Evolutionary conservation across 2,113 vertebrate species (phyloP).

Genomic region (Anoplopoma fimbria): DNA sequence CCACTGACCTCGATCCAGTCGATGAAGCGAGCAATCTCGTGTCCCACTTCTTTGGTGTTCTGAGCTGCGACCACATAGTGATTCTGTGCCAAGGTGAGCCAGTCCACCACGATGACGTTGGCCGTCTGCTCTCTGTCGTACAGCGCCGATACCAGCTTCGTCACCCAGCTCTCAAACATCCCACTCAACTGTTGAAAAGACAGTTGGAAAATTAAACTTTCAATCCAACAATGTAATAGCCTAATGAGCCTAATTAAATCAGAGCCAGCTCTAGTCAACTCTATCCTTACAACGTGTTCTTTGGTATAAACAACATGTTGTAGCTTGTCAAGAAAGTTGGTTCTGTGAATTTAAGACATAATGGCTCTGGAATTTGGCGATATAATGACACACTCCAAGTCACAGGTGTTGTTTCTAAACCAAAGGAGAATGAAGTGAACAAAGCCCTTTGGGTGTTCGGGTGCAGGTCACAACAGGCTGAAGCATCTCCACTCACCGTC

Average conservation of each 20-base stretch:
- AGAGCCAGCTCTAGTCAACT: background rate
- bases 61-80: constrained; percentile 84
- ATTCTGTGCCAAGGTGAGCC: constrained; percentile 84
- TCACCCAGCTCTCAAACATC: constrained; percentile 86
- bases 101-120: constrained; percentile 86
- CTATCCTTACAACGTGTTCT: background rate
- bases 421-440: constrained; percentile 2
- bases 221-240: background rate
- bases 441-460: constrained; percentile 3
- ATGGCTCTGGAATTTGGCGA: background rate
- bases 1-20: constrained; percentile 86
- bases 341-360: background rate
- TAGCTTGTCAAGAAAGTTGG: constrained; percentile 6
- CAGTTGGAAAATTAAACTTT: background rate
- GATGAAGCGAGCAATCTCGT: constrained; percentile 81
- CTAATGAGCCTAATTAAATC: too few relatives aligned
- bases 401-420: constrained; percentile 5
- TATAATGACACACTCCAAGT: background rate
- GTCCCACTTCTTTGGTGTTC: constrained; percentile 83
- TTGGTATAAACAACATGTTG: background rate
- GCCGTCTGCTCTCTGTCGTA: constrained; percentile 79
- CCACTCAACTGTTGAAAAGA: constrained; percentile 79
- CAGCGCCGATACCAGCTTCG: constrained; percentile 82
- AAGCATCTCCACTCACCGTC: constrained; percentile 77
- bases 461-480: constrained; percentile 46